Conservation (phyloP, 2,113 vertebrate species). For the Nyctibius bracteatus region DNA sequence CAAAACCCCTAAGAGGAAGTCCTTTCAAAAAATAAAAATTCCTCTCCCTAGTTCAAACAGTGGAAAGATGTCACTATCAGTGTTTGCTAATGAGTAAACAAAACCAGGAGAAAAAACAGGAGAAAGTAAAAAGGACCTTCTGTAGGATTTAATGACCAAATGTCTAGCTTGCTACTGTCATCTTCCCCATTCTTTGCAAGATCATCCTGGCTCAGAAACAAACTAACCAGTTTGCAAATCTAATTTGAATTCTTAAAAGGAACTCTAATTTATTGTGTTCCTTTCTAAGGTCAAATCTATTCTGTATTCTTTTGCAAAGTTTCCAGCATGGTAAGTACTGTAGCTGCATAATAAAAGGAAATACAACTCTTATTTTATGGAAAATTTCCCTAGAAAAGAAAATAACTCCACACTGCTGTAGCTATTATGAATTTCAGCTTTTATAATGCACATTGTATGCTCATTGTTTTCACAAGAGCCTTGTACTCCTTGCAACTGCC, state of each 20-base stretch:
- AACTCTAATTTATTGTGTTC: constrained; percentile 3
- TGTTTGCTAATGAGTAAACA: neutral
- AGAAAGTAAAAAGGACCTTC: neutral
- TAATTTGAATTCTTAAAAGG: constrained; percentile 49
- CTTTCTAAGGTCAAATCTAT: constrained; percentile 30
- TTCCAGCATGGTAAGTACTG: neutral
- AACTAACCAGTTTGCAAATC: constrained; percentile 8
- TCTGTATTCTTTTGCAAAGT: constrained; percentile 2
- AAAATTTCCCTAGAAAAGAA: constrained; percentile 1
- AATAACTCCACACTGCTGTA: neutral
- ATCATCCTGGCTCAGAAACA: neutral
- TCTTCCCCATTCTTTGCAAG: neutral
- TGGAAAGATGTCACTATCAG: neutral
- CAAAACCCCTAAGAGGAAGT: neutral
- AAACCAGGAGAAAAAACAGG: neutral
- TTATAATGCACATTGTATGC: neutral
- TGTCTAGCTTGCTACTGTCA: neutral
- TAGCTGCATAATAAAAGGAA: constrained; percentile 43
- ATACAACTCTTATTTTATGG: neutral
- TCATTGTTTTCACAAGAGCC: neutral
- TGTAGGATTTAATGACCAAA: neutral
- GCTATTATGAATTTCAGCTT: constrained; percentile 11
- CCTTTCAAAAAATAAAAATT: neutral
- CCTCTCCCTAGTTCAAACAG: neutral
- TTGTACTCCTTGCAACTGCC: neutral